These are phyloP conservation scores for Actinopyga echinites DNA, from an alignment of 53 echinoderm and acorn worm genomes.

Conservation along the genomic window DNA sequence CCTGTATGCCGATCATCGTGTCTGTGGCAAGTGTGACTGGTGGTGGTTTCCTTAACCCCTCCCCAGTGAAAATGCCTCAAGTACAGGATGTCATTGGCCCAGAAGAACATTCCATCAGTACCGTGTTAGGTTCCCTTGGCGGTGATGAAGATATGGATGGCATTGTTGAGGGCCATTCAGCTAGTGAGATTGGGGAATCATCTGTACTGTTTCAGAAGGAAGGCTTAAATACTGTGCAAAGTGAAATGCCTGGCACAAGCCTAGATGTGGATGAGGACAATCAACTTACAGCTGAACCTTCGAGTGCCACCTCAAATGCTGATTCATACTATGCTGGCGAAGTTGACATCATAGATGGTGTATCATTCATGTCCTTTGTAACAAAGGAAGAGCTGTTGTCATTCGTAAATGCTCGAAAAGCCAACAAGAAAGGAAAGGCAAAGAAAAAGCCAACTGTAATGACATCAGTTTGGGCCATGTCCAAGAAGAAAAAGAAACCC, in stretches of 20 bases:
- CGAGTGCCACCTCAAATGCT: not conserved
- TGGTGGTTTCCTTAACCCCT: not conserved
- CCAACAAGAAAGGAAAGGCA: not conserved
- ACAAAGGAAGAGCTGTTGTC: constrained; percentile 38
- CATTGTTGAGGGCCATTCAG: too few species aligned
- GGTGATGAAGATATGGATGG: too few species aligned
- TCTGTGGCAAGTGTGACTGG: constrained; percentile 20
- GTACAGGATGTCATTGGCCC: too few species aligned
- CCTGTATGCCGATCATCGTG: constrained; percentile 26
- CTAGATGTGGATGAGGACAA: not conserved
- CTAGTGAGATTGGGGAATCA: too few species aligned
- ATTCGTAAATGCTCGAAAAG: not conserved
- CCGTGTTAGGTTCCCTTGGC: too few species aligned
- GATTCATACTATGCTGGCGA: not conserved
- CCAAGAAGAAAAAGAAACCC: constrained; percentile 41
- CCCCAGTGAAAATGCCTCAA: too few species aligned
- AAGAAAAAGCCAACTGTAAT: constrained; percentile 9
- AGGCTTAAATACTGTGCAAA: not conserved
- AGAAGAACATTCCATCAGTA: too few species aligned
- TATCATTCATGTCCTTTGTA: constrained; percentile 46
- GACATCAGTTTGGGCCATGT: constrained; percentile 5
- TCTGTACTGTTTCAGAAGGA: not conserved
- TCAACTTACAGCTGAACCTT: not conserved
- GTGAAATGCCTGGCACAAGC: not conserved
- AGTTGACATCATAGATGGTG: constrained; percentile 46